Evolutionary conservation across 1,140 invertebrate species (phyloP), one percentile per base, ranked within the genome.

Genomic region (Macrocentrus cingulum): DNA sequence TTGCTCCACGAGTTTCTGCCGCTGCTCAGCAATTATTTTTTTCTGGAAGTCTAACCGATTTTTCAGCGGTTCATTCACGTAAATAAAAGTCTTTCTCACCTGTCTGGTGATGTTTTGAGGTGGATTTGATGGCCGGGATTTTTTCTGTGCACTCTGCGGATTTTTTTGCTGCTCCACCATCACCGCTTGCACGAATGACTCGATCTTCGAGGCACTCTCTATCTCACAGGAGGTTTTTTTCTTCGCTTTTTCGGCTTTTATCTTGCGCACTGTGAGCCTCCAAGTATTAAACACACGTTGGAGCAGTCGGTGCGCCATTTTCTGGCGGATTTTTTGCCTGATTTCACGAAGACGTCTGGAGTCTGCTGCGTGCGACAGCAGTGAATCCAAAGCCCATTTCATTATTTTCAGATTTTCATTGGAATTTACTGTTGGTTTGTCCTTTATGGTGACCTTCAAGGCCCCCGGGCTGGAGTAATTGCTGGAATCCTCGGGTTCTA

Each of bases 381-480:
- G 42, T 48, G 34, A n/a, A 1, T 64, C 36, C 19, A 77, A 73
- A 9, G 32, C 59, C 32, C 52, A 67, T 48, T 25, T 67, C 22
- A 74, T 15, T 20, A 66, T 20, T 9, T 37, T 37, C 9, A 60
- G 20, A 48, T 63, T 58, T 39, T 66, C 41, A 29, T 68, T 19
- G 0, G 45, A 55, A 22, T 67, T 64, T 1, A 39, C 19, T n/a
- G 50, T 52, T 16, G 67, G 58, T 54, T 77, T 78, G 53, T 78
- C 75, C 53, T 63, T 75, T 6, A 79, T 77, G 0, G 71, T 76
- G 7, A 79, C 65, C 65, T 70, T 77, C n/a, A 79, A 78, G 6
- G 44, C 64, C 6, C 56, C 54, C 8, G 36, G 3, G 36, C 11
- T 39, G 8, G 15, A 39, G 25, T 5, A 29, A 9, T 11, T 8